Conservation (phyloP, 1,140 invertebrate species). For the Maniola jurtina region DNA sequence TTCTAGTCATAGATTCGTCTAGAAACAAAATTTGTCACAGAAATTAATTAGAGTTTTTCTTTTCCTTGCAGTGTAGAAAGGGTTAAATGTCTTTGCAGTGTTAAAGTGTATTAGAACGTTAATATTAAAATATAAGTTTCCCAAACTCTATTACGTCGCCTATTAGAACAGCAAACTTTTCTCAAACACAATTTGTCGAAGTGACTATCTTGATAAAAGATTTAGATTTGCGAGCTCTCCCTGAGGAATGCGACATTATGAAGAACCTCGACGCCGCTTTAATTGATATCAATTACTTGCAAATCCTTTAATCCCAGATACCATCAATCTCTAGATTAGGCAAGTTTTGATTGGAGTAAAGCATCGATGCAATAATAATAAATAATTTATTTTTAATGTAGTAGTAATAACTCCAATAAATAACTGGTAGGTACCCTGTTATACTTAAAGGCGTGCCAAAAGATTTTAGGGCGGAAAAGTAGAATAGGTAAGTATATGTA, state of each 20-base stretch:
- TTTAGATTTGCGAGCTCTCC: conserved; percentile 15
- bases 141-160: not conserved
- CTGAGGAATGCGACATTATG: conserved; percentile 12
- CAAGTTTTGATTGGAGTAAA: not conserved
- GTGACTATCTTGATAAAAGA: conserved; percentile 29
- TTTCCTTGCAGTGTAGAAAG: no score
- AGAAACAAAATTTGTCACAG: no score
- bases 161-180: conserved; percentile 11
- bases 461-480: no score
- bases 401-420: no score
- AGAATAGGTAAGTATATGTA: no score
- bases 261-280: conserved; percentile 18
- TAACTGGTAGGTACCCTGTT: no score
- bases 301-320: conserved; percentile 13
- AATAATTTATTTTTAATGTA: not conserved
- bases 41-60: no score
- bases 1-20: no score
- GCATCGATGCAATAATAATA: not conserved
- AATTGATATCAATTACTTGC: conserved; percentile 33
- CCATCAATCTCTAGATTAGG: not conserved
- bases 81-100: no score
- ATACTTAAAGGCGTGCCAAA: no score
- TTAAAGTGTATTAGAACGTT: no score
- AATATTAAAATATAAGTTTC: not conserved
- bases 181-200: conserved; percentile 27